Evolutionary conservation across 1,140 invertebrate species (phyloP).

Genomic region (Zaprionus taronus): DNA sequence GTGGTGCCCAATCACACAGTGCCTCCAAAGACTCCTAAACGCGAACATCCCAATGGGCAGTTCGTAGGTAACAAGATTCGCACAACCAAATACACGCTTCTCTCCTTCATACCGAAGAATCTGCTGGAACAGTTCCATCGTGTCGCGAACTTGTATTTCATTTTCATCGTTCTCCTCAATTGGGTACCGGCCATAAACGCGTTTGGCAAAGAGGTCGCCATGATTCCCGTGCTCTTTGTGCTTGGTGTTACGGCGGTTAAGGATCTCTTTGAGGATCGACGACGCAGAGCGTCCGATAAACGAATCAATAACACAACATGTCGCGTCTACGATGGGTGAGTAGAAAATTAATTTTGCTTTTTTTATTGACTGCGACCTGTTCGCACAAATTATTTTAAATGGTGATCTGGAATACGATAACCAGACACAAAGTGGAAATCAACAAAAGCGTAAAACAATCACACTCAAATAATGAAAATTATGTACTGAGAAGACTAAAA

Average conservation of each 20-base stretch:
- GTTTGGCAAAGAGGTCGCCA: conserved; percentile 98
- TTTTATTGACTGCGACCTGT: not conserved
- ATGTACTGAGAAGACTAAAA: conserved; percentile 21
- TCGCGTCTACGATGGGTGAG: conserved; percentile 95
- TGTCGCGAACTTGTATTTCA: conserved; percentile 99
- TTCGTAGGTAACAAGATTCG: conserved; percentile 93
- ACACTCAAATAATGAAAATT: conserved; percentile 12
- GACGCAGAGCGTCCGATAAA: conserved; percentile 94
- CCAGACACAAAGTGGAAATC: conserved; percentile 33
- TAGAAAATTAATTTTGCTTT: conserved; percentile 30
- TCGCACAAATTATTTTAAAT: conserved; percentile 54
- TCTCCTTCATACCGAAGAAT: conserved; percentile 98
- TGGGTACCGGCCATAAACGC: conserved; percentile 97
- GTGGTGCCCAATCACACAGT: conserved; percentile 94
- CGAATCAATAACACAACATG: conserved; percentile 97
- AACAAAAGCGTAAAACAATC: conserved; percentile 17
- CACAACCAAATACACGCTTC: conserved; percentile 97
- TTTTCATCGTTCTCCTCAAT: conserved; percentile 97
- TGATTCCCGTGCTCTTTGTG: conserved; percentile 97
- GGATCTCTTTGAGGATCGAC: conserved; percentile 97
- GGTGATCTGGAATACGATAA: conserved; percentile 74
- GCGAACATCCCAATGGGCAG: conserved; percentile 93
- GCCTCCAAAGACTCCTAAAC: conserved; percentile 90
- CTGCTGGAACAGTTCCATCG: conserved; percentile 98
- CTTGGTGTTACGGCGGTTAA: conserved; percentile 98